phyloP scores from a whole-genome alignment of 2,113 vertebrate genomes.

The Pseudonaja textilis region DNA sequence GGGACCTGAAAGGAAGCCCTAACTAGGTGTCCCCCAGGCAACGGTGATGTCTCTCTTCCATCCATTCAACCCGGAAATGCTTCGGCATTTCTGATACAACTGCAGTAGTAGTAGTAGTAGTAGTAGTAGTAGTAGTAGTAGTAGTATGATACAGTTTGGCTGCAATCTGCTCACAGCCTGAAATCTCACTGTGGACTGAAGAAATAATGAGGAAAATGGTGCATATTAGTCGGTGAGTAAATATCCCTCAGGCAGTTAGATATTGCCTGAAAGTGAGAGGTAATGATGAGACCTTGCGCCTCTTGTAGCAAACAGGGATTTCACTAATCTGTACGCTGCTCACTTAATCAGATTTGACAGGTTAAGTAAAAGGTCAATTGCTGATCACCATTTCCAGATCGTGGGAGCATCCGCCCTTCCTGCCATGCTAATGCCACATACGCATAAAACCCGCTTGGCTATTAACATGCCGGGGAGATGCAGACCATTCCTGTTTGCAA shows the following conservation, averaged over 20 bases:
- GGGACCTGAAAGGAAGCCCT: no score
- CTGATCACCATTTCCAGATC: constrained; percentile 74
- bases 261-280: constrained; percentile 12
- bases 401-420: constrained; percentile 58
- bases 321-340: constrained; percentile 64
- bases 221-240: constrained; percentile 27
- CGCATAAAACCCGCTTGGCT: constrained; percentile 59
- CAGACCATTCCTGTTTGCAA: constrained; percentile 59
- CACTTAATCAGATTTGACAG: constrained; percentile 75
- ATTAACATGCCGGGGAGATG: constrained; percentile 62
- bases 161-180: not conserved
- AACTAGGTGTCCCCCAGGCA: no score
- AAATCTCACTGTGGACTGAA: not conserved
- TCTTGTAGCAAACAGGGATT: constrained; percentile 47
- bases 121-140: not conserved
- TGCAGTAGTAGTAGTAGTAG: no score
- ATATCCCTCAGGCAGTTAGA: constrained; percentile 25
- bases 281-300: constrained; percentile 14
- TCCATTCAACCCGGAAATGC: not conserved
- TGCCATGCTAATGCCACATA: constrained; percentile 68
- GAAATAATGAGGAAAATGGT: constrained; percentile 1
- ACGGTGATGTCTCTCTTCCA: no score
- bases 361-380: constrained; percentile 69
- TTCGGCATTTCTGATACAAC: not conserved
- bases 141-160: no score